A percentile compares a stretch with the other conserved stretches of the same genome.
phyloP scores from a whole-genome alignment of 2,113 vertebrate genomes.

The Crocuta crocuta region DNA sequence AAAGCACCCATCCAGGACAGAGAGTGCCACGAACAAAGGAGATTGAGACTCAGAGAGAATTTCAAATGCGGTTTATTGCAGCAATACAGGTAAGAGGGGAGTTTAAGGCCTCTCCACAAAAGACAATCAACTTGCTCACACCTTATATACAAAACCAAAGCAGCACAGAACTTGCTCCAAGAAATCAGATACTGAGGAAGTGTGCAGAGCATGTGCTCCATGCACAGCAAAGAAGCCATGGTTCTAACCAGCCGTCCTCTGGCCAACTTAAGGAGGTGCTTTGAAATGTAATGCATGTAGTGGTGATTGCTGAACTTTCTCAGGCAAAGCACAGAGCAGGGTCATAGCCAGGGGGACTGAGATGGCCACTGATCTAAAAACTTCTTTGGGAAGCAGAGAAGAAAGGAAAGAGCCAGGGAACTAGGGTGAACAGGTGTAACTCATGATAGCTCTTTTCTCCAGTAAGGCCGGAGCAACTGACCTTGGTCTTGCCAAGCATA shows the following conservation, averaged over 20 bases:
- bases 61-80: conserved; percentile 82
- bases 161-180: conserved; percentile 1
- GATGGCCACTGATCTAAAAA: background rate
- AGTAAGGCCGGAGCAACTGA: background rate
- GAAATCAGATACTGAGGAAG: background rate
- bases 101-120: conserved; percentile 28
- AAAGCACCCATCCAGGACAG: background rate
- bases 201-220: background rate
- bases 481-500: background rate
- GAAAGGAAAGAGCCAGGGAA: conserved; percentile 26
- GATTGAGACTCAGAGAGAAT: background rate
- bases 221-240: background rate
- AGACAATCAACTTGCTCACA: conserved; percentile 48
- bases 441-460: conserved; percentile 48
- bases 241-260: background rate
- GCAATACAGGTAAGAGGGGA: conserved; percentile 35
- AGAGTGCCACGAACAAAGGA: background rate
- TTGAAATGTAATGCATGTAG: conserved; percentile 47
- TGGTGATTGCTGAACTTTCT: background rate
- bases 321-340: background rate
- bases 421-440: background rate
- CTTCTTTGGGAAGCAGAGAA: conserved; percentile 52
- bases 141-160: conserved; percentile 70
- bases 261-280: conserved; percentile 5
- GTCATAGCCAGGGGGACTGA: background rate